Conservation (phyloP, 2,888 invertebrate genomes). For the Eulithis testata region DNA sequence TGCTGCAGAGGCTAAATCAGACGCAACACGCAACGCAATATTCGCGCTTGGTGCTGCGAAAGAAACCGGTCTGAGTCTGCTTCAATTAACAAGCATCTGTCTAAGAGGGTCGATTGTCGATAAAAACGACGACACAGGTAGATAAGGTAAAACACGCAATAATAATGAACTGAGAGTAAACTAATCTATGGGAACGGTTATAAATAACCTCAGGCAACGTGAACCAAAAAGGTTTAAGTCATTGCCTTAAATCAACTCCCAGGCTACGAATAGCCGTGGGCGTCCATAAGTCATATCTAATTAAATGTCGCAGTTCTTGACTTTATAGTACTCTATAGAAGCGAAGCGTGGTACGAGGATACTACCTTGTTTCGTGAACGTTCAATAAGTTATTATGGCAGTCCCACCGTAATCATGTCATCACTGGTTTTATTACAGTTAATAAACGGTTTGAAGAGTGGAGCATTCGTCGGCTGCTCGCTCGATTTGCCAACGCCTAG, state of each 20-base stretch:
- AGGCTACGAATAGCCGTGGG: conserved; percentile 52
- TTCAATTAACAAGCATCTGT: conserved; percentile 65
- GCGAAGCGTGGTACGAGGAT: conserved; percentile 46
- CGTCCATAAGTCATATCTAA: conserved; percentile 76
- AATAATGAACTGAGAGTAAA: conserved; percentile 20
- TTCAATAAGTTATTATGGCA: conserved; percentile 38
- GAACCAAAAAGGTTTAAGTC: conserved; percentile 73
- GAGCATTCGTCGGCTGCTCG: conserved; percentile 10
- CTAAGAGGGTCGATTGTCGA: conserved; percentile 50
- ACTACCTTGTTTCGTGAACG: conserved; percentile 49
- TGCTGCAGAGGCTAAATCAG: conserved; percentile 6
- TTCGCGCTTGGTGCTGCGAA: conserved; percentile 33
- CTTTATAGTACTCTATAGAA: conserved; percentile 52
- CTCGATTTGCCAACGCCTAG: conserved; percentile 44
- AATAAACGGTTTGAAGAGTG: conserved; percentile 20
- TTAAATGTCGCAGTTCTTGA: conserved; percentile 78
- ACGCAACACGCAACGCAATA: conserved; percentile 7
- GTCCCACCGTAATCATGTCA: conserved; percentile 41
- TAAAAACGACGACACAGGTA: conserved; percentile 48
- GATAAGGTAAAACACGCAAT: conserved; percentile 23
- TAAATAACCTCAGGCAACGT: conserved; percentile 55
- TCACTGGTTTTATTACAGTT: conserved; percentile 17
- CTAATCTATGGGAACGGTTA: conserved; percentile 31
- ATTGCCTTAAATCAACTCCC: conserved; percentile 58
- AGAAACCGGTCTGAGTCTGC: conserved; percentile 48